phyloP scores from a whole-genome alignment of 2,888 invertebrate species.

The Sylvicola cinctus region DNA sequence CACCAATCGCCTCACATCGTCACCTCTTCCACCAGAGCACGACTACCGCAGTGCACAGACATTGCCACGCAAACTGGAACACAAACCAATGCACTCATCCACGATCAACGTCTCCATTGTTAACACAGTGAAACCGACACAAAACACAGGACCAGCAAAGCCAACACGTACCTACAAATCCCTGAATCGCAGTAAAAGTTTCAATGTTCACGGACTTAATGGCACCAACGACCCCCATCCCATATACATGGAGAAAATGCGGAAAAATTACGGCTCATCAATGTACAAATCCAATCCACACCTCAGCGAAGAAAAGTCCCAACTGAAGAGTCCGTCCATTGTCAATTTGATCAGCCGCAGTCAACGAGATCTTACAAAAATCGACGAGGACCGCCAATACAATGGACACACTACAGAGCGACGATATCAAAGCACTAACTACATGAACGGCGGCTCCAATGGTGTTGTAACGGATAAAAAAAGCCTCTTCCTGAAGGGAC shows the following conservation, averaged over 20 bases:
- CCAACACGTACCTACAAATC: conserved; percentile 62
- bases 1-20: conserved; percentile 43
- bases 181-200: conserved; percentile 62
- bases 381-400: conserved; percentile 20
- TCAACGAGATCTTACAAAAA: conserved; percentile 53
- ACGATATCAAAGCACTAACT: too few species aligned
- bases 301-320: conserved; percentile 47
- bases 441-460: background rate
- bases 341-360: conserved; percentile 70
- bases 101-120: conserved; percentile 46
- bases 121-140: conserved; percentile 28
- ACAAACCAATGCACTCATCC: conserved; percentile 27
- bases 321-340: conserved; percentile 67
- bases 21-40: conserved; percentile 23
- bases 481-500: conserved; percentile 43
- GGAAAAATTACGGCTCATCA: conserved; percentile 16
- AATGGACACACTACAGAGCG: too few species aligned
- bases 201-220: conserved; percentile 51
- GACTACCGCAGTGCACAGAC: conserved; percentile 47
- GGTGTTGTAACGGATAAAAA: conserved; percentile 31
- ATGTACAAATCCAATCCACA: conserved; percentile 65
- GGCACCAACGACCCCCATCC: conserved; percentile 28
- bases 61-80: conserved; percentile 41
- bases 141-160: conserved; percentile 43
- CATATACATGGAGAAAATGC: conserved; percentile 22